Conservation (phyloP, 2,888 invertebrate genomes). For the Orthosia gothica region DNA sequence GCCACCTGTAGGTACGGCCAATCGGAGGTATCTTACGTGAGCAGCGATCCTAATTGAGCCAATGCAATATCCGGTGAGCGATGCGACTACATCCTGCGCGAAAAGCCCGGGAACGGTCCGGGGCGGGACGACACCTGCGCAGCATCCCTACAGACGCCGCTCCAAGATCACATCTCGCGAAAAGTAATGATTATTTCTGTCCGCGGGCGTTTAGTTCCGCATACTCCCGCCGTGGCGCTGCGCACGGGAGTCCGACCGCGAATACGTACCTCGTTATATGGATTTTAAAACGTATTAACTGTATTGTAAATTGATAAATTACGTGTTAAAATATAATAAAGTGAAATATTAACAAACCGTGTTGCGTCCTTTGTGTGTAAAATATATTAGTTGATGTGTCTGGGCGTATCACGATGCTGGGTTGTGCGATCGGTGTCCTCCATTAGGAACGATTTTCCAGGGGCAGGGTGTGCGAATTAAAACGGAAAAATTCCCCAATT, state of each 20-base stretch:
- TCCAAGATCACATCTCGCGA: conserved; percentile 90
- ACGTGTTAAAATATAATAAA: conserved; percentile 68
- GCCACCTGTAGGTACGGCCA: conserved; percentile 73
- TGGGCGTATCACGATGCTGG: conserved; percentile 47
- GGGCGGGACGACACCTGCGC: conserved; percentile 86
- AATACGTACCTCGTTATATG: conserved; percentile 84
- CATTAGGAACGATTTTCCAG: conserved; percentile 63
- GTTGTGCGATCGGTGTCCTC: conserved; percentile 55
- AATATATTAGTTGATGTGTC: conserved; percentile 29
- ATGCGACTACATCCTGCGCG: conserved; percentile 87
- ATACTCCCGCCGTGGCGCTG: conserved; percentile 88
- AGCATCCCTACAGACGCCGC: conserved; percentile 84
- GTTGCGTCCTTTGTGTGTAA: conserved; percentile 41
- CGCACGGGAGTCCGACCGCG: conserved; percentile 80
- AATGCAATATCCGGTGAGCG: conserved; percentile 85
- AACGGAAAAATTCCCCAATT: conserved; percentile 49
- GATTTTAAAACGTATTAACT: conserved; percentile 86
- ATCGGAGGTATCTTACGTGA: conserved; percentile 78
- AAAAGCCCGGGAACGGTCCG: conserved; percentile 87
- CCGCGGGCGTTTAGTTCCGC: conserved; percentile 87
- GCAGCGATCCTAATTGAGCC: conserved; percentile 81
- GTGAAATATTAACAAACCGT: conserved; percentile 57
- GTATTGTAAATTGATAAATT: conserved; percentile 83
- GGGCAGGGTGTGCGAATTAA: conserved; percentile 60
- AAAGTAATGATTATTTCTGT: conserved; percentile 92